Base-by-base conservation (phyloP, 2,888 invertebrate genomes). In the Drosophila prolongata region DNA sequence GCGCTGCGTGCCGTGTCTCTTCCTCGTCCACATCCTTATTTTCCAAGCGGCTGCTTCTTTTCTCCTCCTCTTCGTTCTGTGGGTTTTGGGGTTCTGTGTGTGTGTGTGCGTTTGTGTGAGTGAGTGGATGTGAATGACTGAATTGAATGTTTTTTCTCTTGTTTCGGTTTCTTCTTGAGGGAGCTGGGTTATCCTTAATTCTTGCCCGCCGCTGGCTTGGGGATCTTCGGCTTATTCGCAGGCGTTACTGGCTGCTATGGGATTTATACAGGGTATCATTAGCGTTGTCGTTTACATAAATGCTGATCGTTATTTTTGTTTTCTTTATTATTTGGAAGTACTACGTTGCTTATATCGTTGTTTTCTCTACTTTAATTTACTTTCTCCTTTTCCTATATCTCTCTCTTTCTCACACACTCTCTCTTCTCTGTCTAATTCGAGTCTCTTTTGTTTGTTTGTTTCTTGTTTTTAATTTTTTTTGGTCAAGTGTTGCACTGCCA, bases 331-430 rank as follows among this genome's bases (percentile, higher is more conserved):
- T 62, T 61, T 85, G 86, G 86, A 81, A 81, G 86, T 86, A 86
- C 80, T 86, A 73, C 50, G 75, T 81, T 86, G 54, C 84, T 57
- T 60, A 52, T 70, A 86, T 81, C 87, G 80, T 86, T 81, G 87
- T 83, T 47, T 73, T 58, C 52, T 65, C 72, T 71, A 71, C 54
- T 58, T 57, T 43, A 50, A 59, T 65, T 50, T 62, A 62, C n/a
- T 65, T 52, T 55, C 43, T 49, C 6, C 30, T 38, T 19, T 16
- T 43, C 40, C 46, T 57, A 50, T 19, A n/a, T 47, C 34, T 42
- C 50, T 49, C 13, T 60, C 38, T 55, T 44, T 42, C 35, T 49
- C 42, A 49, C 61, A 47, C 46, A 46, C 50, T 37, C 43, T 62
- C n/a, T 47, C 16, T 34, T 64, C 52, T 65, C 66, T 65, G 44